Evolutionary conservation across 2,113 vertebrate genomes (phyloP).

Genomic region (Mionectes macconnelli): DNA sequence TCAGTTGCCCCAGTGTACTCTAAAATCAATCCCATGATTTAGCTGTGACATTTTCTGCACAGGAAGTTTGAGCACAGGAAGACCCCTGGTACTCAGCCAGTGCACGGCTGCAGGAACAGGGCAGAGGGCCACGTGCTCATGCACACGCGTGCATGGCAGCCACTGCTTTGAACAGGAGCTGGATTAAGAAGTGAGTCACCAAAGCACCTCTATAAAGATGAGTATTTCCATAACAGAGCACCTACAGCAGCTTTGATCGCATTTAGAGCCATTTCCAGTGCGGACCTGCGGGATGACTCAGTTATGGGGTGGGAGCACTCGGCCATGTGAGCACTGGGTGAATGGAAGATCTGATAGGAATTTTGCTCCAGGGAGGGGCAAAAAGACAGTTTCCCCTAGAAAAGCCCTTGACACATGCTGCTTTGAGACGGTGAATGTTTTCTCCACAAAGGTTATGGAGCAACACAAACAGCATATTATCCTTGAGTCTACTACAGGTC

Average conservation of each 20-base stretch:
- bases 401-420: neutral
- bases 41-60: neutral
- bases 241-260: neutral
- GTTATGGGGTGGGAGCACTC: accelerated
- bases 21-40: neutral
- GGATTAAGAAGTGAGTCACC: neutral
- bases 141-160: accelerated
- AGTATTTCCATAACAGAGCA: neutral
- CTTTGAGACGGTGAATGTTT: neutral
- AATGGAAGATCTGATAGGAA: neutral
- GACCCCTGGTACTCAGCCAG: neutral
- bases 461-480: neutral
- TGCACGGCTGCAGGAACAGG: accelerated
- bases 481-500: neutral
- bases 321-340: accelerated
- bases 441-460: neutral
- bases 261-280: neutral
- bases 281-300: neutral
- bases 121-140: accelerated
- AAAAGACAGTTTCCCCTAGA: neutral
- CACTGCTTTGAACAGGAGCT: neutral
- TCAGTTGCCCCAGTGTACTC: accelerated
- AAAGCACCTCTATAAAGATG: neutral
- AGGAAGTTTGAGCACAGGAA: accelerated
- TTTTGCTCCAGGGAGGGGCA: neutral